Base-by-base conservation (phyloP, 2,888 invertebrate species). In the Cantharis rufa region DNA sequence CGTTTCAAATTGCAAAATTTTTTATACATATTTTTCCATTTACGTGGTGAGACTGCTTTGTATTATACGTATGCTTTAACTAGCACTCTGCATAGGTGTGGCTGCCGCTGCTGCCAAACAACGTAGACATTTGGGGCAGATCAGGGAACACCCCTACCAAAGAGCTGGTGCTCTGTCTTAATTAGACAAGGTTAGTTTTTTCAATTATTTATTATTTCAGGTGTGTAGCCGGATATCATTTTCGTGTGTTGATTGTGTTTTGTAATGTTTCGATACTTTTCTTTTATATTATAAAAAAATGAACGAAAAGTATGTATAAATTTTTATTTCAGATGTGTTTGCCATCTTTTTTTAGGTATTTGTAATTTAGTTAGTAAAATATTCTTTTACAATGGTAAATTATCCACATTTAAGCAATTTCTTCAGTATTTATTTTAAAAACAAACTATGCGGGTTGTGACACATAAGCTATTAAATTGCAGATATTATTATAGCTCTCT, bases 81-180 rank as follows among this genome's bases (percentile, higher is more conserved):
- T 82, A 81, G 82, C 82, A 83, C 82, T 87, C 81, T 87, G 86
- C 85, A 83, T 86, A 95, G 95, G 95, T 94, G 95, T 94, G 92
- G 94, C 94, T 90, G 93, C 91, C 87, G 92, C 91, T 86, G 93
- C 95, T 90, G 94, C 94, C 88, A 93, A 94, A 90, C 92, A 93
- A 89, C 91, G 94, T 89, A 93, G 95, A 90, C 92, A 93, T 90
- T 92, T 95, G 91, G 93, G 94, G 91, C 94, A 95, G 90, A 92
- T 94, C 90, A 93, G 98, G 93, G 97, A 97, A 91, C 97, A 98
- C 94, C 98, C 98, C 91, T 98, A 98, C 93, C 96, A 96, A 93
- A 96, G 97, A 93, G 95, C 96, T 91, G 94, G 94, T 90, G 94
- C 95, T 94, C 92, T 93, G 92, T 91, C 91, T 88, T 90, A 90